These are phyloP conservation scores for Camptogramma bilineatum DNA, from an alignment of 2,888 invertebrate genomes.

Conservation along the genomic window DNA sequence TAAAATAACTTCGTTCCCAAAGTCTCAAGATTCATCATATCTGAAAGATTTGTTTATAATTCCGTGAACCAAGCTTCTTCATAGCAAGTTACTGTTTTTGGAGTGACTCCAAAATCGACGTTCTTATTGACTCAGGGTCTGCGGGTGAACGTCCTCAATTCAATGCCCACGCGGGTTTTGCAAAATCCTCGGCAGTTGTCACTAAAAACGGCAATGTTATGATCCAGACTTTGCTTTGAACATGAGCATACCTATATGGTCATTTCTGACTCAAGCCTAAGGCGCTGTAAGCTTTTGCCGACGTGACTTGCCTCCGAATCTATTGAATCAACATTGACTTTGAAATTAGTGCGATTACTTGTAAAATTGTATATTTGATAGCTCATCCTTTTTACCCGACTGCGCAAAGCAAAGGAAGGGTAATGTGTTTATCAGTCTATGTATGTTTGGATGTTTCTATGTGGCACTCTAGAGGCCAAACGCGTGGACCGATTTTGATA, in stretches of 20 bases:
- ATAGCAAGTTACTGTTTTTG: constrained; percentile 66
- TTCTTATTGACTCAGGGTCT: constrained; percentile 63
- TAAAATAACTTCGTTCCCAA: constrained; percentile 17
- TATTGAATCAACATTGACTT: constrained; percentile 41
- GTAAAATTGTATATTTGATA: not conserved
- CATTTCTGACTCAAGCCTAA: constrained; percentile 62
- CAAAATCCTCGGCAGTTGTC: constrained; percentile 49
- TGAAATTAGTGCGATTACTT: constrained; percentile 14
- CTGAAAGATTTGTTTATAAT: constrained; percentile 29
- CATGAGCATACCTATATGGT: constrained; percentile 51
- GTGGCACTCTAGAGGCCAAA: no score
- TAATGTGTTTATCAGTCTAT: no score
- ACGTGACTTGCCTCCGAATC: constrained; percentile 50
- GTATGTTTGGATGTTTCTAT: no score
- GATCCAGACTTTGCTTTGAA: constrained; percentile 45
- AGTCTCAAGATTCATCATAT: constrained; percentile 26
- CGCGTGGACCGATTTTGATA: no score
- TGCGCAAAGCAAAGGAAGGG: no score
- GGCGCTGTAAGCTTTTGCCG: constrained; percentile 43
- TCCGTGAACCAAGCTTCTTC: constrained; percentile 32
- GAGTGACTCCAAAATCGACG: constrained; percentile 66
- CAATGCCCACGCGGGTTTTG: constrained; percentile 65
- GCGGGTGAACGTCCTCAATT: constrained; percentile 71
- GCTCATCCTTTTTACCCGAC: no score
- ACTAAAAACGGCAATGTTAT: constrained; percentile 53